A percentile compares a stretch with the other conserved stretches of the same genome.
Evolutionary conservation across 2,797 vertebrate genomes (phyloP).

Genomic region (Heliangelus exortis): DNA sequence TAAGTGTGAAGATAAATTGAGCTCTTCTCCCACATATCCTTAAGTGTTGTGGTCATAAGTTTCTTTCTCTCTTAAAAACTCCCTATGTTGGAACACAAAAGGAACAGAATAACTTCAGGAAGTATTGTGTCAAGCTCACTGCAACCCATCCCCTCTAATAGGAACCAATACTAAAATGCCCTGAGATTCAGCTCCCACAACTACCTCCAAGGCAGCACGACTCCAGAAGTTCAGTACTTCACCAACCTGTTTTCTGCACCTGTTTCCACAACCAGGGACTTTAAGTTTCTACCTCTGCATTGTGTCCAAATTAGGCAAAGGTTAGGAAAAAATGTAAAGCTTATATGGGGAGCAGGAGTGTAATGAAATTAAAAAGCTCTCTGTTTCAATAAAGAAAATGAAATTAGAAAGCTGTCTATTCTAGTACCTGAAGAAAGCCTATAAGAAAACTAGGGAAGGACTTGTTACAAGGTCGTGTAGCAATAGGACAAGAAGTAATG

Average conservation of each 20-base stretch:
- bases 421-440: too few species aligned
- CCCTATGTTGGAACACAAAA: background rate
- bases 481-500: too few species aligned
- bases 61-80: background rate
- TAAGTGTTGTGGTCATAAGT: background rate
- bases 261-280: background rate
- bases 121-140: fast-evolving
- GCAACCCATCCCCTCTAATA: background rate
- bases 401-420: fast-evolving
- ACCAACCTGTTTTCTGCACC: background rate
- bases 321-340: background rate
- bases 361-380: background rate
- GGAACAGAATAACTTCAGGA: background rate
- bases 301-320: background rate
- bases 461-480: too few species aligned
- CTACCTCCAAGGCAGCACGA: background rate
- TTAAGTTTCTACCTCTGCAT: background rate
- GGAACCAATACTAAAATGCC: background rate
- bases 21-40: background rate
- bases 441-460: too few species aligned
- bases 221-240: background rate
- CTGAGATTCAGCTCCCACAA: background rate
- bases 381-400: too few species aligned
- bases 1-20: background rate
- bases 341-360: background rate